phyloP scores from a whole-genome alignment of 2,888 invertebrate species.

The Adelognathus sp. region DNA sequence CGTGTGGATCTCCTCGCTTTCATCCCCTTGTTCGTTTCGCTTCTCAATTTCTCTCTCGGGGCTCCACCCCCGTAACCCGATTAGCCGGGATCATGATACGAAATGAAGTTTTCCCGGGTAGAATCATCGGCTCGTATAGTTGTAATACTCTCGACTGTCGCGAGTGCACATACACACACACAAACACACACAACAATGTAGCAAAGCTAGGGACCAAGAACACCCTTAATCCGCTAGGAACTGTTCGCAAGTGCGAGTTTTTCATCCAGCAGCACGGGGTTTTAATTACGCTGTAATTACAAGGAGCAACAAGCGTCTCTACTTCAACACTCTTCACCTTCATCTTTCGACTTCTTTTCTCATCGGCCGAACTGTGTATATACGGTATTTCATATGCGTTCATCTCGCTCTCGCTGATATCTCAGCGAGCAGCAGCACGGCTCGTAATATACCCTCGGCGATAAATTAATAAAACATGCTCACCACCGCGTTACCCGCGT shows the following conservation, averaged over 20 bases:
- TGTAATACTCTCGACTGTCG: neutral
- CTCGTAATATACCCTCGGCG: constrained; percentile 72
- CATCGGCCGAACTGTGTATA: constrained; percentile 1
- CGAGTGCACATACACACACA: neutral
- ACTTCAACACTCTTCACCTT: constrained; percentile 42
- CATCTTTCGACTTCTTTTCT: constrained; percentile 23
- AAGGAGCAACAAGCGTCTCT: constrained; percentile 59
- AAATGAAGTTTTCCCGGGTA: constrained; percentile 52
- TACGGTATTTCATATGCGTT: constrained; percentile 16
- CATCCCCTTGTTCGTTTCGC: neutral
- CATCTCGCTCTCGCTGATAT: constrained; percentile 61
- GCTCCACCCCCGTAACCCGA: constrained; percentile 59
- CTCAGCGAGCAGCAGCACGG: constrained; percentile 40
- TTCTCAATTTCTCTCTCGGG: constrained; percentile 33
- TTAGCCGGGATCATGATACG: constrained; percentile 55
- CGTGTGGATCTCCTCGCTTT: neutral
- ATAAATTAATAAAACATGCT: constrained; percentile 79
- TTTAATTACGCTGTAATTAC: constrained; percentile 78
- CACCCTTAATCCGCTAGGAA: constrained; percentile 63
- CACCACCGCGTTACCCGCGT: constrained; percentile 69
- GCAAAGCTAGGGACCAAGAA: constrained; percentile 41
- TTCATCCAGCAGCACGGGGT: constrained; percentile 44
- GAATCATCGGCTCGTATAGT: constrained; percentile 7
- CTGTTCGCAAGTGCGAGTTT: constrained; percentile 26
- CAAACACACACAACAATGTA: neutral